Evolutionary conservation across 1,140 invertebrate species (phyloP), one percentile per base, ranked within the genome.

Genomic region (Proctacanthus coquilletti): DNA sequence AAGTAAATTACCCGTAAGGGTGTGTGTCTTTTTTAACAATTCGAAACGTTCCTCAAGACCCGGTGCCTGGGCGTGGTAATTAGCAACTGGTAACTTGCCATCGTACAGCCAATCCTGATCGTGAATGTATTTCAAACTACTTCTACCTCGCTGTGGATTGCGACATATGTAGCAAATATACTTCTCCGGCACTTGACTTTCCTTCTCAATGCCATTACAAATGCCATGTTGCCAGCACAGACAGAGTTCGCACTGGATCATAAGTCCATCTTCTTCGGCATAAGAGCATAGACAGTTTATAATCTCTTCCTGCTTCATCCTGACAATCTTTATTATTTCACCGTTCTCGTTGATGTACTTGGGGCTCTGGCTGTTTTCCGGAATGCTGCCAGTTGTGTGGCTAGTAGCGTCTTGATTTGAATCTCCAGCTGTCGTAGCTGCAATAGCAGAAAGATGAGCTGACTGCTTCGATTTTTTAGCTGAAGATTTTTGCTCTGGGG

Each of bases 231-330:
- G 89, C 91, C 89, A 95, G 56, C 85, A 89, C 9, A 92, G 63
- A 52, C 89, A 94, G 15, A 91, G 65, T 54, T 95, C 91, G 63
- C 91, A 95, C 68, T 95, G 78, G 47, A 94, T 84, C 87, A 93
- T 94, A 3, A 93, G 62, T 3, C 88, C 89, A 58, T 91, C 87
- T 62, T 94, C 89, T 62, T 93, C 87, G 42, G 71, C 74, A 49
- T 71, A 71, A 15, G 64, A 62, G 43, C 86, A 91, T 17, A 76
- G 73, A 57, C 87, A 92, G 60, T 88, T 86, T 36, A 91, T 86
- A 36, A 91, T 77, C 65, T 92, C 86, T 50, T 79, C 72, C 38
- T 72, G 69, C 35, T 69, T 68, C 73, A 77, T 77, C 38, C 66
- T 65, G 11, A 74, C 74, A 45, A 77, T 68, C 53, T 74, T 74